Evolutionary conservation across 1,140 invertebrate species (phyloP).

Genomic region (Drosophila teissieri): DNA sequence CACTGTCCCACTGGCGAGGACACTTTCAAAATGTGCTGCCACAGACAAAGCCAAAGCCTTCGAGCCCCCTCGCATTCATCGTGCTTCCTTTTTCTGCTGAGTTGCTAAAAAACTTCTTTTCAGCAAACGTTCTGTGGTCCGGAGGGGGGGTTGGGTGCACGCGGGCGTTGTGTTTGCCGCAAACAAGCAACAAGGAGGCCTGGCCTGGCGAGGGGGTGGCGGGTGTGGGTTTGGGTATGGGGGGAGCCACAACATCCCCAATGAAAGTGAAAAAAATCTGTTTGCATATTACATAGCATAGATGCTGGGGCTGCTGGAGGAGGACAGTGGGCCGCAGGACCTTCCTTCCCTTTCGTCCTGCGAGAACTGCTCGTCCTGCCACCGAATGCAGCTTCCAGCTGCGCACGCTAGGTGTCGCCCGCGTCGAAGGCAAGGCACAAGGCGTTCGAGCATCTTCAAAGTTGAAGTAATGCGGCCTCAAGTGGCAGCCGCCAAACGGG

Average conservation of each 20-base stretch:
- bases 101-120: constrained; percentile 82
- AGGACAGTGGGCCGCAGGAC: constrained; percentile 37
- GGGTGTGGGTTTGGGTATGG: not conserved
- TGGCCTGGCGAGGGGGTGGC: too few relatives aligned
- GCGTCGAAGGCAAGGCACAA: constrained; percentile 34
- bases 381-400: constrained; percentile 63
- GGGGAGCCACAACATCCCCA: constrained; percentile 54
- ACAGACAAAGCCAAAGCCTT: constrained; percentile 75
- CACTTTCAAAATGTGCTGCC: constrained; percentile 71
- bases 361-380: constrained; percentile 13
- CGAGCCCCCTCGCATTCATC: constrained; percentile 37
- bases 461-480: constrained; percentile 81
- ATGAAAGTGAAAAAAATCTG: constrained; percentile 77
- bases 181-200: constrained; percentile 59
- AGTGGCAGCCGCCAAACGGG: constrained; percentile 65
- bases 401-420: constrained; percentile 78
- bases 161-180: constrained; percentile 66
- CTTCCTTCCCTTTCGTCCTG: not conserved
- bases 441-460: constrained; percentile 76
- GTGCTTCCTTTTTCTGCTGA: constrained; percentile 70
- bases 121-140: constrained; percentile 71
- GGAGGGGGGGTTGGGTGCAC: not conserved
- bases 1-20: constrained; percentile 53
- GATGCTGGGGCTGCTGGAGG: constrained; percentile 17
- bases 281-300: constrained; percentile 71